Base-by-base conservation (phyloP, 92 coral and sea anemone species). In the Pocillopora meandrina region DNA sequence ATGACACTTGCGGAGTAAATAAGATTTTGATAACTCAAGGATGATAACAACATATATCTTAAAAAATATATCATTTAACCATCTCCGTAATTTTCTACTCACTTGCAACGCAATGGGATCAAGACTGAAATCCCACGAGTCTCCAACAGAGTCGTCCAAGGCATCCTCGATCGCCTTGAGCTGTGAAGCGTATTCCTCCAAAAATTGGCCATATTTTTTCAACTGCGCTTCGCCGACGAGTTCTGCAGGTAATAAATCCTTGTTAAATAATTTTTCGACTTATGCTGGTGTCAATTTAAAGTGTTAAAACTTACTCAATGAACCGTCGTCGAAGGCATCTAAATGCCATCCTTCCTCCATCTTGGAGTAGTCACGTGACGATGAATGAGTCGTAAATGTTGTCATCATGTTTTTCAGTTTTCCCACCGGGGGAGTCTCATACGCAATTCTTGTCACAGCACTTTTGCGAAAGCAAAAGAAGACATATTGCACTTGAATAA, bases 31-130 rank as follows among this genome's bases (percentile, higher is more conserved):
- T 42, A 42, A 42, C 52, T 42, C 52, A 59, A 59, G 16, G 18
- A 59, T 59, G 14, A 59, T 59, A 59, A 12, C 18, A 59, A 12
- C 62, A 10, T 12, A 10, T 16, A 16, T 59, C 18, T 12, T 59
- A 59, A 12, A 5, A 12, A 12, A 16, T 31, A 10, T 12, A 11
- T 11, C 42, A 67, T 23, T 26, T 67, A 34, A 8, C 14, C 17
- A 6, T 34, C 74, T 23, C 18, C 13, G 59, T 34, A n/a, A 42
- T 42, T 42, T 42, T 42, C 8, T 14, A 67, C 65, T n/a, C 75
- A 95, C 99, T 94, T 96, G 98, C 13, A 96, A 87, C 47, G 95
- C 89, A 60, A 96, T 96, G 21, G 99, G 99, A 70, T 96, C 99
- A 26, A 94, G 95, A 8, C 95, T 95, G 55, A 94, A 93, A 80